These are phyloP conservation scores for Morone saxatilis DNA, from an alignment of 2,113 vertebrate species.

Conservation along the genomic window DNA sequence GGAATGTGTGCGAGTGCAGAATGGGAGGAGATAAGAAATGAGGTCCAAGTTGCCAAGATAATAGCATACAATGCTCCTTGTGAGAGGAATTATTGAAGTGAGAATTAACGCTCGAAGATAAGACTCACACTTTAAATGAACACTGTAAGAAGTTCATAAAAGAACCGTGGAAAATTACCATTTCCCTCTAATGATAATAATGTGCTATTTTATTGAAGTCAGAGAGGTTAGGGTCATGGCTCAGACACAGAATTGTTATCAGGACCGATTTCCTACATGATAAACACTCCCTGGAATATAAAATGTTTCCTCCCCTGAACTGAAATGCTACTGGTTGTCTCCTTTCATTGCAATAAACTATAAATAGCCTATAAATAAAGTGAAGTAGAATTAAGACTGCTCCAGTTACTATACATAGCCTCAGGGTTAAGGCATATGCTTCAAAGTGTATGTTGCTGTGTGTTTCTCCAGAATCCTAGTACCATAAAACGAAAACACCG, in stretches of 20 bases:
- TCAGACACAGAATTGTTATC: neutral
- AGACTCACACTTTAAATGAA: neutral
- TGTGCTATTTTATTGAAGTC: neutral
- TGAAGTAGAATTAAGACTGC: conserved; percentile 60
- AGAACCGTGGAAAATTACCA: neutral
- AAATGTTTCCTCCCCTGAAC: conserved; percentile 1
- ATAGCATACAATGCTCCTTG: conserved; percentile 24
- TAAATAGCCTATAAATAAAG: conserved; percentile 49
- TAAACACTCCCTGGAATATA: conserved; percentile 4
- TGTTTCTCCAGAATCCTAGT: neutral
- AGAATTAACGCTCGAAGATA: conserved; percentile 12
- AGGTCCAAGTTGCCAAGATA: conserved; percentile 56
- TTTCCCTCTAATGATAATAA: neutral
- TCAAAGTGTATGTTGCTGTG: conserved; percentile 5
- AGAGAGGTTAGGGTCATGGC: neutral
- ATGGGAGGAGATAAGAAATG: conserved; percentile 73
- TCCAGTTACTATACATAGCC: conserved; percentile 58
- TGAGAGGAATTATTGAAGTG: conserved; percentile 6
- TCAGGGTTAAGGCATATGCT: conserved; percentile 36
- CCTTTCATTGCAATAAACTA: conserved; percentile 33
- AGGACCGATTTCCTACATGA: neutral
- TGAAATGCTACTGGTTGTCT: neutral
- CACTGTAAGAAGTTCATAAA: neutral
- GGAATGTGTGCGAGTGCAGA: conserved; percentile 76
- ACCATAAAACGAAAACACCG: neutral